These are phyloP conservation scores for Metellina segmentata DNA, from an alignment of 2,888 invertebrate genomes.

Conservation along the genomic window DNA sequence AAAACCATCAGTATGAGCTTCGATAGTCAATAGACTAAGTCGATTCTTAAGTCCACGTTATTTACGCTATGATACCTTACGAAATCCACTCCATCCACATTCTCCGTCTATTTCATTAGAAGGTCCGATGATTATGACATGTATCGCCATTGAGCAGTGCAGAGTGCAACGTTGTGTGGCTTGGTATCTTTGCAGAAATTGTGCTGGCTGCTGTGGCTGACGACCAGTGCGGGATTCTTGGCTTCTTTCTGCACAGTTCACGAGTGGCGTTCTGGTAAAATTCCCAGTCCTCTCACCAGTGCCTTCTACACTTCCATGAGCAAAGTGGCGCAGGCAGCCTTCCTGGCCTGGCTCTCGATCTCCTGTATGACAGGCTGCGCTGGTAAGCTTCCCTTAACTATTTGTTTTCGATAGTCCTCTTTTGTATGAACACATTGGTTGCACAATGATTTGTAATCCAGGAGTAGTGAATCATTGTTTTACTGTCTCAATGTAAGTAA, in stretches of 20 bases:
- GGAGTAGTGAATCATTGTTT: too few relatives aligned
- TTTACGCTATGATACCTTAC: background rate
- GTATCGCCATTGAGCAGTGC: too few relatives aligned
- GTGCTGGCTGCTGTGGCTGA: slow-evolving; percentile 32
- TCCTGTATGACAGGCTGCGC: slow-evolving; percentile 51
- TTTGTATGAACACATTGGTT: too few relatives aligned
- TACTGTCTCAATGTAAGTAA: too few relatives aligned
- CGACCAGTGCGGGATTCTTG: background rate
- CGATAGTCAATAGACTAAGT: too few relatives aligned
- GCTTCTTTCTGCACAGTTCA: slow-evolving; percentile 28
- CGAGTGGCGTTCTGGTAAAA: slow-evolving; percentile 39
- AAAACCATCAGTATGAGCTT: too few relatives aligned
- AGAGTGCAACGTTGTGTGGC: too few relatives aligned
- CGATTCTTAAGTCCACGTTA: too few relatives aligned
- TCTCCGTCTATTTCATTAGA: background rate
- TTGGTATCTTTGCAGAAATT: background rate
- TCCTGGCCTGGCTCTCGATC: slow-evolving; percentile 43
- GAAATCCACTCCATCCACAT: background rate
- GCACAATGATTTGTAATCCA: too few relatives aligned
- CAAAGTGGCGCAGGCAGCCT: slow-evolving; percentile 40
- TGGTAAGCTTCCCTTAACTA: slow-evolving; percentile 29
- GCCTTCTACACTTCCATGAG: slow-evolving; percentile 57
- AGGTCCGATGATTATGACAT: background rate
- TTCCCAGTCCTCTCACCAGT: slow-evolving; percentile 32
- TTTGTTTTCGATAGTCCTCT: background rate